Percentiles rank a stretch among this genome's conserved stretches.
These are phyloP conservation scores for Paramacrobiotus metropolitanus DNA, from an alignment of 1,140 invertebrate species.

Conservation along the genomic window DNA sequence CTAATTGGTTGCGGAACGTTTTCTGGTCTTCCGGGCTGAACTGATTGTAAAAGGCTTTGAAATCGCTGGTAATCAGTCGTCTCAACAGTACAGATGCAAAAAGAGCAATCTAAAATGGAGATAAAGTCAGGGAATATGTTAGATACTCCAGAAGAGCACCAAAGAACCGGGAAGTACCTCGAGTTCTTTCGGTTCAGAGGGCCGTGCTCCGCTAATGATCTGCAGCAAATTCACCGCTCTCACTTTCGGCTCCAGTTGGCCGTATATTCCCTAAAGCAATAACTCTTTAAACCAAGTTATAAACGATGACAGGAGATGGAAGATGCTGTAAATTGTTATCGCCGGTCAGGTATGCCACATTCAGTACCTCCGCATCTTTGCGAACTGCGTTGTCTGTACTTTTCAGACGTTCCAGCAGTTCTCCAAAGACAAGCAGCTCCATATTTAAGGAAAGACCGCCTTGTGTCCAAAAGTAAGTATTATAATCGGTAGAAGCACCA, in stretches of 20 bases:
- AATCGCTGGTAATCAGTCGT: slow-evolving; percentile 62
- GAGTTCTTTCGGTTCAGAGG: neutral
- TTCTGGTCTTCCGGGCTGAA: slow-evolving; percentile 39
- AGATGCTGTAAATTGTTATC: too few species aligned
- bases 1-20: slow-evolving; percentile 59
- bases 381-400: neutral
- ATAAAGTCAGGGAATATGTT: too few species aligned
- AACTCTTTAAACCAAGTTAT: neutral
- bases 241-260: neutral
- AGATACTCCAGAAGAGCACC: too few species aligned
- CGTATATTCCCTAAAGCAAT: neutral
- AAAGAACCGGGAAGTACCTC: too few species aligned
- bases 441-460: too few species aligned
- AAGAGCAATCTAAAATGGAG: neutral
- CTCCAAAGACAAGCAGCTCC: neutral
- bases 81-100: slow-evolving; percentile 69
- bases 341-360: too few species aligned
- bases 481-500: too few species aligned
- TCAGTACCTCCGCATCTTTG: neutral
- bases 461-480: too few species aligned
- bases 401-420: neutral
- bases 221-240: neutral
- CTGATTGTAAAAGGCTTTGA: slow-evolving; percentile 60
- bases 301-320: neutral
- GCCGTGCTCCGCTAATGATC: neutral